Percentiles rank a stretch among this genome's conserved stretches.
These are phyloP conservation scores for Cephalopholis sonnerati DNA, from an alignment of 2,113 vertebrate genomes.

Conservation along the genomic window DNA sequence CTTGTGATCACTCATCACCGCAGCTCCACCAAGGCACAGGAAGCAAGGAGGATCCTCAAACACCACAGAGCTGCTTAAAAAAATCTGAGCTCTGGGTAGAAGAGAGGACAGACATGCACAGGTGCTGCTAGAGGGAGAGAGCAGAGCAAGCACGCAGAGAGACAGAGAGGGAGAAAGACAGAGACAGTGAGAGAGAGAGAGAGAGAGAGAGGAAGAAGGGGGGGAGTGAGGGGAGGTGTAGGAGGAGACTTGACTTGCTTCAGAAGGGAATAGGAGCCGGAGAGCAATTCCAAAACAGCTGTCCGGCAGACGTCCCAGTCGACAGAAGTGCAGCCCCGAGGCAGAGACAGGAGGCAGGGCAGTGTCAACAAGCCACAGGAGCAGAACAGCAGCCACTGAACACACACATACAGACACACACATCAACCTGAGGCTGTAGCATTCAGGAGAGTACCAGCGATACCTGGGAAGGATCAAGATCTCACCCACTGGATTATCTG, in stretches of 20 bases:
- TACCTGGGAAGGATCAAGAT: slow-evolving; percentile 40
- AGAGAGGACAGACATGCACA: slow-evolving; percentile 78
- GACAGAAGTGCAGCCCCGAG: slow-evolving; percentile 71
- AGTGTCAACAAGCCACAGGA: slow-evolving; percentile 70
- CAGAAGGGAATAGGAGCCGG: slow-evolving; percentile 73
- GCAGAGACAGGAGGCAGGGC: slow-evolving; percentile 68
- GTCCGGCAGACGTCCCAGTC: slow-evolving; percentile 84
- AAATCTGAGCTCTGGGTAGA: slow-evolving; percentile 43
- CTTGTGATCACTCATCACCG: slow-evolving; percentile 51
- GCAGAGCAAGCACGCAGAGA: slow-evolving; percentile 30
- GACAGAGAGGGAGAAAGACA: slow-evolving; percentile 20
- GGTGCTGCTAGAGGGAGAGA: slow-evolving; percentile 75
- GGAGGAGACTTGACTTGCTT: slow-evolving; percentile 80
- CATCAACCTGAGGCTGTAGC: slow-evolving; percentile 51
- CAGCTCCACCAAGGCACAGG: slow-evolving; percentile 39
- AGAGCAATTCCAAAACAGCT: slow-evolving; percentile 86
- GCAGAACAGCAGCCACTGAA: slow-evolving; percentile 61
- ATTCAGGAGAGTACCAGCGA: slow-evolving; percentile 7
- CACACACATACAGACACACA: slow-evolving; percentile 27
- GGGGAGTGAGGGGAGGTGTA: slow-evolving; percentile 60
- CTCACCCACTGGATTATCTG: slow-evolving; percentile 17
- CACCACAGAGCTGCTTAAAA: slow-evolving; percentile 46
- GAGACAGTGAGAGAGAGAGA: slow-evolving; percentile 48
- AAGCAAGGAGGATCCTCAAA: slow-evolving; percentile 57
- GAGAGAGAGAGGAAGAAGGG: slow-evolving; percentile 21